Evolutionary conservation across 2,888 invertebrate species (phyloP).

Genomic region (Pheosia gnoma): DNA sequence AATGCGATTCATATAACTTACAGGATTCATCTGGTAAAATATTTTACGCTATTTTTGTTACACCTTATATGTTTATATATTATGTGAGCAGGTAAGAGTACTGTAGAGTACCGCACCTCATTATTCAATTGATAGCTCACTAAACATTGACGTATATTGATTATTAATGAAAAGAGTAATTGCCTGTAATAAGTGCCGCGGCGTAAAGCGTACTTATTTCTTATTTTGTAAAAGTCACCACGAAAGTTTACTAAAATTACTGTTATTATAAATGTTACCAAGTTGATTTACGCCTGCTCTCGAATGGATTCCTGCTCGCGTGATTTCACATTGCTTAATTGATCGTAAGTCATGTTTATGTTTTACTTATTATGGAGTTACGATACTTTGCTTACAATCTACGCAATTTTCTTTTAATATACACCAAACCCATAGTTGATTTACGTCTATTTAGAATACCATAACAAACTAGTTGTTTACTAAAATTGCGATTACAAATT

Average conservation of each 20-base stretch:
- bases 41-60: too few relatives aligned
- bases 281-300: constrained; percentile 20
- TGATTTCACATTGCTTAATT: constrained; percentile 16
- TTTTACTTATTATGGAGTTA: too few relatives aligned
- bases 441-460: too few relatives aligned
- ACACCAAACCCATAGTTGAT: too few relatives aligned
- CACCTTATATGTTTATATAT: too few relatives aligned
- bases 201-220: constrained; percentile 7
- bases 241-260: constrained; percentile 23
- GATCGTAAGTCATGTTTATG: constrained; percentile 3
- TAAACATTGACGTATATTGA: constrained; percentile 7
- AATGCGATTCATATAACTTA: too few relatives aligned
- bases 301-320: constrained; percentile 16
- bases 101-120: neutral
- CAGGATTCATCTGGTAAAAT: too few relatives aligned
- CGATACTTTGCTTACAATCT: too few relatives aligned
- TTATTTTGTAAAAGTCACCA: constrained; percentile 17
- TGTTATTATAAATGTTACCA: constrained; percentile 24
- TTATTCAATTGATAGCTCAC: constrained; percentile 32
- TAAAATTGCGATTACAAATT: too few relatives aligned
- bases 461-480: too few relatives aligned
- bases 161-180: constrained; percentile 16
- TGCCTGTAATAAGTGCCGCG: constrained; percentile 16
- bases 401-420: too few relatives aligned
- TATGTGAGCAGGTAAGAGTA: too few relatives aligned